Evolutionary conservation across 2,888 invertebrate species (phyloP), one percentile per base, ranked within the genome.

Genomic region (Leucoma salicis): DNA sequence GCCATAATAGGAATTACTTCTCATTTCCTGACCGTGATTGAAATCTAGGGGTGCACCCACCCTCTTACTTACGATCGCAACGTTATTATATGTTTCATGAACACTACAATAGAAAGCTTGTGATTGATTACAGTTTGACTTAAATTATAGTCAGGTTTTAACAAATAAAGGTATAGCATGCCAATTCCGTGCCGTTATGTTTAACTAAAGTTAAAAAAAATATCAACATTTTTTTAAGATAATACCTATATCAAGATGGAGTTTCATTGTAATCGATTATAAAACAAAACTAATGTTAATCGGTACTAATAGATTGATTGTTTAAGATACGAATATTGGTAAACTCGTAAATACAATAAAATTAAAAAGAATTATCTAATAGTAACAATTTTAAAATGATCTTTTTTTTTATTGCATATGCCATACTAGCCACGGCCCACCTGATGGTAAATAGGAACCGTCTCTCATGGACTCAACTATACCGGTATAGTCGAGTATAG

Each of bases 11-110:
- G 70, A 77, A 82, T 83, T 76, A 78, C 69, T 69, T 69, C 75
- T 68, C 74, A 81, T 84, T 82, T 85, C 82, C 83, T 74, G 68
- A 21, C 53, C 57, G 60, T 77, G 82, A 84, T 83, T 80, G 77
- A 80, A 78, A 78, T 69, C 70, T 57, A 57, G 68, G 63, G 73
- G 66, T 72, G 69, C 75, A 74, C 63, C 36, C 13, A 28, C 39
- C 24, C 16, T 16, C 31, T 42, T 49, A 42, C 42, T 51, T 33
- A 50, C 49, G 53, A 49, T 54, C 46, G 42, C 40, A 43, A 42
- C 39, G 51, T 46, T 60, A 47, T 62, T 56, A 57, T 57, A 53
- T 53, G 49, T 44, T 57, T 48, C 56, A 56, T 51, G 46, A 57
- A 62, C 54, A 57, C 49, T 53, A 59, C 56, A 48, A 61, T 55